These are phyloP conservation scores for Teleogryllus occipitalis DNA, from an alignment of 1,140 invertebrate species.

Conservation along the genomic window DNA sequence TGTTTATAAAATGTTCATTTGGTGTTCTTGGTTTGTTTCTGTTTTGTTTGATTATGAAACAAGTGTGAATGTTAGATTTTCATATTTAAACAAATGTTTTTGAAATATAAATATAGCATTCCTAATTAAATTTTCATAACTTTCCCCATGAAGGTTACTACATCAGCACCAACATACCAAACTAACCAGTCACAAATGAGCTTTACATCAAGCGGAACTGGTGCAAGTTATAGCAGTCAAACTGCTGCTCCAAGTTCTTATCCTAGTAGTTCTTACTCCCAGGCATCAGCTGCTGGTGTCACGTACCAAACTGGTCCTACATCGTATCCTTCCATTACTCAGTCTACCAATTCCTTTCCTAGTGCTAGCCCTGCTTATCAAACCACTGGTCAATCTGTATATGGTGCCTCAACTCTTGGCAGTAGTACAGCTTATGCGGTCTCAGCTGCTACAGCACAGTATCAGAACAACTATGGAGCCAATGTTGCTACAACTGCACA, in stretches of 20 bases:
- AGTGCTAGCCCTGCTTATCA: constrained; percentile 17
- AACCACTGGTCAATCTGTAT: constrained; percentile 20
- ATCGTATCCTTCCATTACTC: constrained; percentile 22
- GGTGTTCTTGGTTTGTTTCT: too few species aligned
- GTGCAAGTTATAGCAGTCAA: constrained; percentile 12
- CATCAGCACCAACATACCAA: constrained; percentile 15
- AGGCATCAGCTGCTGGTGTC: constrained; percentile 10
- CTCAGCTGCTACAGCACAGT: constrained; percentile 19
- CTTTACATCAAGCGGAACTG: constrained; percentile 16
- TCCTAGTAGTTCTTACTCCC: constrained; percentile 19
- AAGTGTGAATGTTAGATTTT: background rate
- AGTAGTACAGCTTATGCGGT: constrained; percentile 14
- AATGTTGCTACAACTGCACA: constrained; percentile 15
- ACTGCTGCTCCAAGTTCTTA: constrained; percentile 8
- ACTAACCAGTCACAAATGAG: constrained; percentile 20
- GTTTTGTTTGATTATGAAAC: too few species aligned
- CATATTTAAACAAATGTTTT: background rate
- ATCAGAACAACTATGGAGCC: constrained; percentile 22
- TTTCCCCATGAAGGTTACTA: constrained; percentile 9
- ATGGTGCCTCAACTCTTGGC: constrained; percentile 18
- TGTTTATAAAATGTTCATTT: too few species aligned
- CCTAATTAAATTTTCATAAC: background rate
- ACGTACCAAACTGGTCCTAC: constrained; percentile 18
- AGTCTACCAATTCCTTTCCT: constrained; percentile 17
- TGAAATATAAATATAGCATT: background rate